These are phyloP conservation scores for Pleuronectes platessa DNA, from an alignment of 2,113 vertebrate species.

Conservation along the genomic window DNA sequence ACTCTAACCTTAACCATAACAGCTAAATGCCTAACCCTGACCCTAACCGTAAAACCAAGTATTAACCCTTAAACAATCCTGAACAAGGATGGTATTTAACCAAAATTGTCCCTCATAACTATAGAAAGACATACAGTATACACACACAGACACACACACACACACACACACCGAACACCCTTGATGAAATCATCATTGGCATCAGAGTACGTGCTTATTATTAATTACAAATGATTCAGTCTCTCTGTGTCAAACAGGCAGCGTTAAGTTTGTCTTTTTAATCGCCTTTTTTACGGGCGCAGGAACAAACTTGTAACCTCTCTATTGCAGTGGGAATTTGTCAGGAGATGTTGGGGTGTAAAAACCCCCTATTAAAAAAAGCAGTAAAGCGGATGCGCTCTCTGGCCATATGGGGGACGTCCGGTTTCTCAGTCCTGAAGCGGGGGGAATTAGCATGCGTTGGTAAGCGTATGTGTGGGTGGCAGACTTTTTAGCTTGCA, in stretches of 20 bases:
- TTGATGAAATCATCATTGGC: slow-evolving; percentile 45
- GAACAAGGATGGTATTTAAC: too few relatives aligned
- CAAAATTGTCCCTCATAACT: too few relatives aligned
- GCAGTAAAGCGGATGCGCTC: slow-evolving; percentile 6
- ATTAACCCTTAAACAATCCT: too few relatives aligned
- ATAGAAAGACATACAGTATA: too few relatives aligned
- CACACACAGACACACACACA: too few relatives aligned
- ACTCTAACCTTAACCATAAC: too few relatives aligned
- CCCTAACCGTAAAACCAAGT: too few relatives aligned
- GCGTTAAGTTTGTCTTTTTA: slow-evolving; percentile 26
- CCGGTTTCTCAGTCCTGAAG: slow-evolving; percentile 41
- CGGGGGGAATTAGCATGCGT: slow-evolving; percentile 46
- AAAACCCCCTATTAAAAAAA: slow-evolving; percentile 61
- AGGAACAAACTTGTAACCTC: slow-evolving; percentile 29
- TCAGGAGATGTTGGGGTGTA: slow-evolving; percentile 4
- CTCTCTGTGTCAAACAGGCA: slow-evolving; percentile 31
- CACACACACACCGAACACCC: too few relatives aligned
- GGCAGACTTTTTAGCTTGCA: slow-evolving; percentile 21
- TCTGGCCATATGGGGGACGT: slow-evolving; percentile 33
- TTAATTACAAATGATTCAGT: slow-evolving; percentile 42
- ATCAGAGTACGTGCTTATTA: slow-evolving; percentile 19
- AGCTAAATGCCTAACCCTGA: too few relatives aligned
- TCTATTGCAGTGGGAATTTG: neutral
- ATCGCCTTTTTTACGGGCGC: slow-evolving; percentile 23
- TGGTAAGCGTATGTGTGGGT: slow-evolving; percentile 32